A percentile compares a stretch with the other conserved stretches of the same genome.
Conservation (phyloP, 1,140 invertebrate genomes). For the Octopus sinensis region DNA sequence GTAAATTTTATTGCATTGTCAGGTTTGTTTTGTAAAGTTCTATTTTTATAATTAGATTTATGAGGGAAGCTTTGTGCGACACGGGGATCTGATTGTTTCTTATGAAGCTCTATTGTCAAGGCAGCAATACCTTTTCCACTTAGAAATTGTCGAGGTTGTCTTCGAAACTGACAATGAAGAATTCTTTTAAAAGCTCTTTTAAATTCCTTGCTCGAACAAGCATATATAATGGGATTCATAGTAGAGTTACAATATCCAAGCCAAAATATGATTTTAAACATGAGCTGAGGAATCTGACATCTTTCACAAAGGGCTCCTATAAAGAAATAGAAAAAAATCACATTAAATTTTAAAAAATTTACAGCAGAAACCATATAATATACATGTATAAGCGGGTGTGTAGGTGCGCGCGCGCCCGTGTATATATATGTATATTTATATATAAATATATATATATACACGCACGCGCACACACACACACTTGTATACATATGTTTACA, state of each 20-base stretch:
- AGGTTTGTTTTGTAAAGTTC: not conserved
- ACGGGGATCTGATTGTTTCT: too few relatives aligned
- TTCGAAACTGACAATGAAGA: constrained; percentile 28
- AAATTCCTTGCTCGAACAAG: constrained; percentile 93
- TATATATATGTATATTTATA: too few relatives aligned
- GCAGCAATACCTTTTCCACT: constrained; percentile 20
- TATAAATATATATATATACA: too few relatives aligned
- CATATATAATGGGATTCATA: constrained; percentile 96
- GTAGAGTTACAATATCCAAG: constrained; percentile 67
- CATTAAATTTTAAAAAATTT: too few relatives aligned
- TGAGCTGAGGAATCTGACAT: constrained; percentile 40
- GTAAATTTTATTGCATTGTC: not conserved
- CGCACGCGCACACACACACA: not conserved
- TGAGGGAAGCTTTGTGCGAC: not conserved
- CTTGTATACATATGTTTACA: not conserved
- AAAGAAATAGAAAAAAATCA: constrained; percentile 69
- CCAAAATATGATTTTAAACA: constrained; percentile 63
- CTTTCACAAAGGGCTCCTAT: constrained; percentile 58
- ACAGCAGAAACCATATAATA: too few relatives aligned
- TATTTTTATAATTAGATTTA: not conserved
- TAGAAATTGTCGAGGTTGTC: constrained; percentile 25
- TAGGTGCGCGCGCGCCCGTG: too few relatives aligned
- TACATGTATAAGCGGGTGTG: too few relatives aligned
- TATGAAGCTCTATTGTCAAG: constrained; percentile 3
- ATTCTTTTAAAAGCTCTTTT: constrained; percentile 65